Base-by-base conservation (phyloP, 2,888 invertebrate species). In the Spilarctia lutea region DNA sequence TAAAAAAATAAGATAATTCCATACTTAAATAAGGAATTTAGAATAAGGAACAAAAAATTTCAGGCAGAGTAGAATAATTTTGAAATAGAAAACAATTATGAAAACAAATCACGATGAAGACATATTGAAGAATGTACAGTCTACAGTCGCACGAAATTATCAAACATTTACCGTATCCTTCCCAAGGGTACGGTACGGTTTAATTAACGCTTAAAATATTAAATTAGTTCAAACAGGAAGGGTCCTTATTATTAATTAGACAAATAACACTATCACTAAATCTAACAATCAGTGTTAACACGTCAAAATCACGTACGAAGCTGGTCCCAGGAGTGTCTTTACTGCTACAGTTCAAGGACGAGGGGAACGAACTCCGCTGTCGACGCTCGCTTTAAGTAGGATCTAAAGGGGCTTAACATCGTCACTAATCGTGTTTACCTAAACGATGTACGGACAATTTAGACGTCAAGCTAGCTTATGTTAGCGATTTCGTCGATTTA, bases 361-460 rank as follows among this genome's bases (percentile, higher is more conserved):
- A 20, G 68, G 27, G 30, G 30, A 68, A 68, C 30, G 68, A 48
- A 30, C 48, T 68, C 48, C 33, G 48, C 24, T 63, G 63, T 63
- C 30, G 30, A 30, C 30, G 63, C 30, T 16, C 63, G 63, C 63
- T 30, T 27, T 63, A 18, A 30, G 18, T 30, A 13, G 63, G 63
- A 63, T 30, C 20, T 63, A 63, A 63, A 13, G 63, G 30, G 8
- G 63, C 63, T 63, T 63, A 63, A 63, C 16, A 30, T 18, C 30
- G 30, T 63, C 63, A 30, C 63, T 63, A 63, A 18, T 63, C 27
- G 63, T 63, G 63, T 63, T 63, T 63, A 30, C 63, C 7, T 18
- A 63, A 63, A 63, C 63, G 63, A 30, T 63, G 16, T 63, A 63
- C 0, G 30, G 8, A 63, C 30, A 63, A 30, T 63, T 63, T 63